Evolutionary conservation across 2,797 vertebrate genomes (phyloP), one percentile per base, ranked within the genome.

Genomic region (Spinibarbus caldwelli): DNA sequence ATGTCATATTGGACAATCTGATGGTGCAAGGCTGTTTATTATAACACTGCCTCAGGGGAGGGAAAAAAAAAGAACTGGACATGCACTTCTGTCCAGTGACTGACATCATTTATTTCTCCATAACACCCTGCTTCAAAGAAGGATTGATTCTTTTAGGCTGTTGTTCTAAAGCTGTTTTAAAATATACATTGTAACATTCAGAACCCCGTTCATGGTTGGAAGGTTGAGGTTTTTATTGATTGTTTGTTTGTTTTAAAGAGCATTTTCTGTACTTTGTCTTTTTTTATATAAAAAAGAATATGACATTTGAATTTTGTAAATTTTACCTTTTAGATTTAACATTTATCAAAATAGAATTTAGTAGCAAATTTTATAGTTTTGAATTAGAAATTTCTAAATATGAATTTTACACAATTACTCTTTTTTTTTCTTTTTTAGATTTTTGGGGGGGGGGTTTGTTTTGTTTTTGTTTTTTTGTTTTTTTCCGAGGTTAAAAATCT

Each of bases 11-110:
- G 78, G 62, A 57, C 54, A 41, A 64, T 79, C 26, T 87, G 52
- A 86, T 59, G 29, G 54, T 66, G 67, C 52, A 80, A 84, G 67
- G 66, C 31, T 72, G 79, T 82, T 85, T 81, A 75, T 81, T 84
- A 77, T 62, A 59, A 70, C 36, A 34, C 38, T 21, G 59, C 36
- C 45, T 75, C 34, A 23, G 70, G 38, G 17, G 57, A 73, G 47
- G 49, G 59, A 67, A 23, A 57, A 31, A 67, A 38, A 59, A 57
- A 26, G n/a, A 9, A 62, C 36, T 83, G 8, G 14, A 62, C 31
- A 52, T 68, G 38, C 23, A 38, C 23, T 76, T 77, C 49, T 70
- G 19, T 9, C 71, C 59, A 38, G 36, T 80, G 26, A 38, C 17
- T 66, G 38, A 62, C 66, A 79, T 38, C 11, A 45, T 66, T 54